These are phyloP conservation scores for Tortrix viridana DNA, from an alignment of 2,888 invertebrate genomes.

Conservation along the genomic window DNA sequence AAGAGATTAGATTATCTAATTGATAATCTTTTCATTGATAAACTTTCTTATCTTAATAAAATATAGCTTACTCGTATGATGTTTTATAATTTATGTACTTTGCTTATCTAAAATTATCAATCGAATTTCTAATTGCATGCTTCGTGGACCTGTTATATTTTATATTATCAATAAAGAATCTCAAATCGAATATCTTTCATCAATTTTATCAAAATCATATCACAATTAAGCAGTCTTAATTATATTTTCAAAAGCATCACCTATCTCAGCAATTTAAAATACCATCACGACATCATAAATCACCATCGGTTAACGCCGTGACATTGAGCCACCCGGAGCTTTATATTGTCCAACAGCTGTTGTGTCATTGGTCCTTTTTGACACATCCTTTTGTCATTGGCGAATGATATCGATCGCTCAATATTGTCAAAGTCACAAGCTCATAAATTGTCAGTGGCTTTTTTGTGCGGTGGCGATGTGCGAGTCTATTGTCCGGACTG, in stretches of 20 bases:
- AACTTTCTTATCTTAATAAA: no score
- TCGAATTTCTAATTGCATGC: no score
- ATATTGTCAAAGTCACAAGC: slow-evolving; percentile 68
- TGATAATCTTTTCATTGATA: background rate
- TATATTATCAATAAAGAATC: no score
- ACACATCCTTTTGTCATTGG: slow-evolving; percentile 70
- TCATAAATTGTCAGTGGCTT: slow-evolving; percentile 76
- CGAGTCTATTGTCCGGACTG: slow-evolving; percentile 67
- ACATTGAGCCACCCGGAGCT: slow-evolving; percentile 41
- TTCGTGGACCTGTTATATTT: no score
- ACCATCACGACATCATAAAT: slow-evolving; percentile 22
- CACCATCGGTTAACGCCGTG: slow-evolving; percentile 8
- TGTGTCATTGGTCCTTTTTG: slow-evolving; percentile 80
- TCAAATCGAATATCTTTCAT: background rate
- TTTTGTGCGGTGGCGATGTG: slow-evolving; percentile 70
- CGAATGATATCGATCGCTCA: slow-evolving; percentile 80
- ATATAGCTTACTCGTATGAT: no score
- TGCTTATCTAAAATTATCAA: no score
- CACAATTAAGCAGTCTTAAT: background rate
- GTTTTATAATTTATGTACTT: no score
- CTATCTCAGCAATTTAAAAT: background rate
- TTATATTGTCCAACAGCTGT: slow-evolving; percentile 77
- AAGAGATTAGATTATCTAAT: background rate
- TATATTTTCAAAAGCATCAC: background rate
- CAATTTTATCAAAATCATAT: background rate